Evolutionary conservation across 2,113 vertebrate species (phyloP).

Genomic region (Nerophis lumbriciformis): DNA sequence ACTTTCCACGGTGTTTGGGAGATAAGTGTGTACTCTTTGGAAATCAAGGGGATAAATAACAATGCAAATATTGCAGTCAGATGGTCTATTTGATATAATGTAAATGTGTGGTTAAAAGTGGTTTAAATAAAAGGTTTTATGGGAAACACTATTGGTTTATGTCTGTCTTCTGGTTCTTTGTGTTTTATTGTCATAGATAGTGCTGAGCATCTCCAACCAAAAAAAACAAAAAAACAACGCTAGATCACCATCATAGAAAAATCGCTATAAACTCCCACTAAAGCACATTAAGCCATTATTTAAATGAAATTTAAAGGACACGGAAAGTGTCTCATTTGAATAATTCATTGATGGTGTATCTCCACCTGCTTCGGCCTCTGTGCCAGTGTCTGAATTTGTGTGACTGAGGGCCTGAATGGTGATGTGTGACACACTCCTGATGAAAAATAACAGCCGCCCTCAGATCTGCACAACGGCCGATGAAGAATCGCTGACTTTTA

Average conservation of each 20-base stretch:
- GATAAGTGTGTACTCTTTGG: neutral
- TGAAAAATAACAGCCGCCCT: slow-evolving; percentile 66
- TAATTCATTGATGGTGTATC: slow-evolving; percentile 69
- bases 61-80: neutral
- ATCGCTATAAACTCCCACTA: slow-evolving; percentile 22
- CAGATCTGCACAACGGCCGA: slow-evolving; percentile 70
- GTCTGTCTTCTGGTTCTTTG: neutral
- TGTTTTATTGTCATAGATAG: neutral
- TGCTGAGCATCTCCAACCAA: neutral
- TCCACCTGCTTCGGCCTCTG: slow-evolving; percentile 63
- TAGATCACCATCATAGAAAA: slow-evolving; percentile 25
- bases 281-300: slow-evolving; percentile 51
- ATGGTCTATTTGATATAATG: neutral
- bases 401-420: slow-evolving; percentile 62
- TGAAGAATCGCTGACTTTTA: slow-evolving; percentile 81
- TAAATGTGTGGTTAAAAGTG: neutral
- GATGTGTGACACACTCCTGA: slow-evolving; percentile 72
- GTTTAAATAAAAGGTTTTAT: no score
- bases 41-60: neutral
- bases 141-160: neutral
- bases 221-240: neutral
- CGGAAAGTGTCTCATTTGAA: slow-evolving; percentile 60
- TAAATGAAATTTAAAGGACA: slow-evolving; percentile 64
- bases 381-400: slow-evolving; percentile 59
- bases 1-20: neutral